These are phyloP conservation scores for Lordiphosa stackelbergi DNA, from an alignment of 1,140 invertebrate genomes.

Conservation along the genomic window DNA sequence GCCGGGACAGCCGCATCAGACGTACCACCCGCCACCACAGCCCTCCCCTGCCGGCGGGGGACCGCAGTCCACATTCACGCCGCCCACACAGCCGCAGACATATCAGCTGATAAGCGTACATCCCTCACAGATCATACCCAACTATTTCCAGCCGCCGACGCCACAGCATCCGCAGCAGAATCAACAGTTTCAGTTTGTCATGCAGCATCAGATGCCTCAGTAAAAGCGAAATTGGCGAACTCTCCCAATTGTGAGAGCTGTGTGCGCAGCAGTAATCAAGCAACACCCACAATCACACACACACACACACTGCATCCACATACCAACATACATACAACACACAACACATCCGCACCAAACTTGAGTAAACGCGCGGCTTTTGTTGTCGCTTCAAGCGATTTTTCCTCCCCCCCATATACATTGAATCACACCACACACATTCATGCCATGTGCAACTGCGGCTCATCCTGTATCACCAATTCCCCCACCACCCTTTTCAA, in stretches of 20 bases:
- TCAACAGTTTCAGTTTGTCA: slow-evolving; percentile 67
- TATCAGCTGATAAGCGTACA: slow-evolving; percentile 81
- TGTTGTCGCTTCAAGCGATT: slow-evolving; percentile 31
- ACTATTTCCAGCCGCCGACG: slow-evolving; percentile 58
- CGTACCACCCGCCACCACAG: slow-evolving; percentile 80
- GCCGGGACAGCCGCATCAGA: slow-evolving; percentile 81
- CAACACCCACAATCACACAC: slow-evolving; percentile 23
- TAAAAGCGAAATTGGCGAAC: slow-evolving; percentile 44
- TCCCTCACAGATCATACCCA: slow-evolving; percentile 68
- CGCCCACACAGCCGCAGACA: slow-evolving; percentile 52
- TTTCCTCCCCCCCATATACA: slow-evolving; percentile 5
- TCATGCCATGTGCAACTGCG: slow-evolving; percentile 28
- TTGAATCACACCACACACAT: slow-evolving; percentile 3
- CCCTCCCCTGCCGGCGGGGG: slow-evolving; percentile 79
- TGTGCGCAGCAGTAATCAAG: slow-evolving; percentile 35
- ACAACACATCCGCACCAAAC: slow-evolving; percentile 27
- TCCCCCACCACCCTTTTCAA: slow-evolving; percentile 3
- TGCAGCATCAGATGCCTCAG: slow-evolving; percentile 74
- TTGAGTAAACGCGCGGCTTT: slow-evolving; percentile 40
- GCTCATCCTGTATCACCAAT: slow-evolving; percentile 20
- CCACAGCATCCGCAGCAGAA: slow-evolving; percentile 70
- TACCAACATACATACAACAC: slow-evolving; percentile 12
- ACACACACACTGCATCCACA: slow-evolving; percentile 19
- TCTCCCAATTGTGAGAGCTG: slow-evolving; percentile 20
- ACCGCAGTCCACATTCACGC: slow-evolving; percentile 75